phyloP scores from a whole-genome alignment of 2,888 invertebrate species.

The Sinopyrophorus schimmeli region DNA sequence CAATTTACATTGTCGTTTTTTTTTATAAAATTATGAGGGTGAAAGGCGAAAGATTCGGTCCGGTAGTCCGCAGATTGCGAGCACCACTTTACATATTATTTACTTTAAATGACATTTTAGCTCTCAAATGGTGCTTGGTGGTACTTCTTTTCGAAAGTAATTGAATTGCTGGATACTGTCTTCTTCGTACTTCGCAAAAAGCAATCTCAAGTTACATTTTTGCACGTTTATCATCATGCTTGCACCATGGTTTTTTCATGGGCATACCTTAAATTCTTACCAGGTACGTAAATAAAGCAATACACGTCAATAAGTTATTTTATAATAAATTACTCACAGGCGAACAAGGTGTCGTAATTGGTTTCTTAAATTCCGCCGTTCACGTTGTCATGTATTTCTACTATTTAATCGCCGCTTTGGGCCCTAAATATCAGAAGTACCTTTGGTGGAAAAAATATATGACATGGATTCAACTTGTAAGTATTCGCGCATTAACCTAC shows the following conservation, averaged over 20 bases:
- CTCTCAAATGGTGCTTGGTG: slow-evolving; percentile 71
- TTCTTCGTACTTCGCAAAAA: slow-evolving; percentile 92
- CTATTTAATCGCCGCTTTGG: slow-evolving; percentile 85
- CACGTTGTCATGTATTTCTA: slow-evolving; percentile 93
- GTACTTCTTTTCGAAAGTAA: slow-evolving; percentile 78
- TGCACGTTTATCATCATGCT: slow-evolving; percentile 89
- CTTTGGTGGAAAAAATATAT: slow-evolving; percentile 95
- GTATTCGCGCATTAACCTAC: too few relatives aligned
- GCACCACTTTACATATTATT: neutral
- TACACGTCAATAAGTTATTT: too few relatives aligned
- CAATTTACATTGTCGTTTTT: too few relatives aligned
- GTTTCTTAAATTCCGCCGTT: slow-evolving; percentile 85
- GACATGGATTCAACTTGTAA: slow-evolving; percentile 82
- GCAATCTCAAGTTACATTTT: slow-evolving; percentile 82
- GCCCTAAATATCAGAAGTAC: slow-evolving; percentile 85
- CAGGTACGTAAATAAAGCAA: slow-evolving; percentile 62
- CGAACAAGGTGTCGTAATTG: slow-evolving; percentile 85
- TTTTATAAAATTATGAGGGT: too few relatives aligned
- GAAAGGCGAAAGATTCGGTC: too few relatives aligned
- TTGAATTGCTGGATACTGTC: slow-evolving; percentile 78
- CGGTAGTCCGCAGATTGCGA: too few relatives aligned
- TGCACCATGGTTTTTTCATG: slow-evolving; percentile 79
- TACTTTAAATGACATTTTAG: slow-evolving; percentile 50
- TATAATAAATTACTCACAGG: too few relatives aligned
- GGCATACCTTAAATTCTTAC: slow-evolving; percentile 77